Conservation (phyloP, 1,140 invertebrate genomes). For the Polyergus mexicanus region DNA sequence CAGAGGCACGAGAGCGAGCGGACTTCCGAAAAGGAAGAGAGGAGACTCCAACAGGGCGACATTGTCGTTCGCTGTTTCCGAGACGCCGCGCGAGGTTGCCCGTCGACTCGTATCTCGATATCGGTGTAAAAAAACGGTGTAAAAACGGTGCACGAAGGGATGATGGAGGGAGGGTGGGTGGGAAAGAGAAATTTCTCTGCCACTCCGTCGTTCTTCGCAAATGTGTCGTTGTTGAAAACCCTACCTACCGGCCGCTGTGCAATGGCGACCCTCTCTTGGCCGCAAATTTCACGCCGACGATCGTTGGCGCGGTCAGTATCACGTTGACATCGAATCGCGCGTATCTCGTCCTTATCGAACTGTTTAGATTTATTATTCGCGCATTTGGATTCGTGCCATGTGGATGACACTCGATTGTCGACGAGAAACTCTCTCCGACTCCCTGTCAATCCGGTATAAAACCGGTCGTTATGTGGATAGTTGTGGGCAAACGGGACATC, state of each 20-base stretch:
- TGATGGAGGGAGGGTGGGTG: background rate
- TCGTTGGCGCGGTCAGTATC: background rate
- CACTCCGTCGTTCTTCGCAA: constrained; percentile 25
- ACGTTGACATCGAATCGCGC: background rate
- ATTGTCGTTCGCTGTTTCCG: constrained; percentile 51
- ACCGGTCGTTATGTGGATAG: too few relatives aligned
- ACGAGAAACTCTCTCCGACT: too few relatives aligned
- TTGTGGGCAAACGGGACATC: too few relatives aligned
- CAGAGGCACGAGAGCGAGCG: constrained; percentile 26
- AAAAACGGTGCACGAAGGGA: background rate
- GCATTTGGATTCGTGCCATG: background rate
- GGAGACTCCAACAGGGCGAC: constrained; percentile 24
- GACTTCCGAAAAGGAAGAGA: constrained; percentile 61
- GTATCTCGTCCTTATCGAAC: background rate
- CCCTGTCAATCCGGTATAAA: too few relatives aligned
- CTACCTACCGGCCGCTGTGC: constrained; percentile 22
- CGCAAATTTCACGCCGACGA: constrained; percentile 11
- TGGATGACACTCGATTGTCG: too few relatives aligned
- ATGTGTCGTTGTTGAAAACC: constrained; percentile 38
- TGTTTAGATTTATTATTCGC: background rate
- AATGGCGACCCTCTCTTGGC: constrained; percentile 42
- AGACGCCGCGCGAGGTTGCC: constrained; percentile 53
- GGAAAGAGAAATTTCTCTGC: constrained; percentile 1
- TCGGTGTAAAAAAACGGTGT: constrained; percentile 48
- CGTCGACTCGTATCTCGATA: constrained; percentile 39